These are phyloP conservation scores for Holothuria leucospilota DNA, from an alignment of 53 echinoderm and acorn worm genomes.

Conservation along the genomic window DNA sequence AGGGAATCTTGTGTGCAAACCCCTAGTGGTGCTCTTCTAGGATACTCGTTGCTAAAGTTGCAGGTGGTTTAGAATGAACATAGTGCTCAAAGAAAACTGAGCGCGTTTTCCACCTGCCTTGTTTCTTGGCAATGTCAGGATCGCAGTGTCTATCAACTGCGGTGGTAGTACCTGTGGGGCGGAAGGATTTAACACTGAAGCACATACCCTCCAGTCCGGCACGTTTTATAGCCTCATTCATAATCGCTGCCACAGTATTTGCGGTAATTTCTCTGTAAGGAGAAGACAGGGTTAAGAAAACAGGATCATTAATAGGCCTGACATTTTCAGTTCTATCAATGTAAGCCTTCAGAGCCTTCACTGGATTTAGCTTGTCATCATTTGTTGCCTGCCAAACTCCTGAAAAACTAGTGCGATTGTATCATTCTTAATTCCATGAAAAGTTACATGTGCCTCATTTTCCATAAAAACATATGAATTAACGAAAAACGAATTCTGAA, in stretches of 20 bases:
- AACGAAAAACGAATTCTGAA: neutral
- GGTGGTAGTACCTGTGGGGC: conserved; percentile 30
- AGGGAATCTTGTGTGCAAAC: too few species aligned
- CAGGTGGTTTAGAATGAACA: conserved; percentile 6
- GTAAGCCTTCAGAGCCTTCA: conserved; percentile 35
- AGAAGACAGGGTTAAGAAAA: conserved; percentile 19
- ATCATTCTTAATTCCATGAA: conserved; percentile 41
- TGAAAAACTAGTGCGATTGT: conserved; percentile 26
- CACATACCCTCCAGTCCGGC: conserved; percentile 15
- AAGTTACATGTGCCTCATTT: neutral
- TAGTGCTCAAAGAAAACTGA: conserved; percentile 29
- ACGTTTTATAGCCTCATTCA: conserved; percentile 12
- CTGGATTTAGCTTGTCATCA: conserved; percentile 32
- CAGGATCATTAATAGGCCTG: conserved; percentile 3
- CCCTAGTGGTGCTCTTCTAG: too few species aligned
- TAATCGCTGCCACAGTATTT: conserved; percentile 25
- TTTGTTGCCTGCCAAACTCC: conserved; percentile 11
- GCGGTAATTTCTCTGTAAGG: conserved; percentile 28
- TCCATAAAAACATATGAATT: neutral
- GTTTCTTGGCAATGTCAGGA: conserved; percentile 5
- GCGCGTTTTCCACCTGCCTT: conserved; percentile 33
- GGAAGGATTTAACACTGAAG: conserved; percentile 18
- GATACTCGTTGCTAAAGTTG: neutral
- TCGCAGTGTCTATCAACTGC: conserved; percentile 16
- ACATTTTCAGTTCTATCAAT: conserved; percentile 15